Evolutionary conservation across 2,888 invertebrate genomes (phyloP), one percentile per base, ranked within the genome.

Genomic region (Pheosia gnoma): DNA sequence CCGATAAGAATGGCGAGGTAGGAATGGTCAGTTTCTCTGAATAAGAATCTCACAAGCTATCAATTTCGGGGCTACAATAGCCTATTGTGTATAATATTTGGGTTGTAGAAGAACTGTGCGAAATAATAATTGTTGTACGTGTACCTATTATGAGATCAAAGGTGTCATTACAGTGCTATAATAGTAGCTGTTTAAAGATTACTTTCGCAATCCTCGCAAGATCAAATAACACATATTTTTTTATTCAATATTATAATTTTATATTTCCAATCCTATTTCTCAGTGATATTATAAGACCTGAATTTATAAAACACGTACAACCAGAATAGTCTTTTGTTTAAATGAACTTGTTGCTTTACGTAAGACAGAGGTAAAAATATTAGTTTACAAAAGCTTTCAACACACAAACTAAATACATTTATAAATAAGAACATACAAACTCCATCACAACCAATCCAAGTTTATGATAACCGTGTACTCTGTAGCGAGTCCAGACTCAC

Each of bases 401-500:
- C 5, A 36, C 8, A 8, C 9, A 37, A 36, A 52, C 11, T 36
- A 10, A 55, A 56, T 11, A 25, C 52, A 36, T 25, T 25, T 25
- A 25, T 52, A 52, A 52, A 52, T 36, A 52, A 52, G 5, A 52
- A 10, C 36, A n/a, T 47, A 3, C 5, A 9, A 57, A 61, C 61
- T 59, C 59, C 59, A 64, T 64, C 59, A 37, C 62, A 60, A 59
- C 60, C 57, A 54, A 57, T 52, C 25, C 62, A 60, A 66, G 64
- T 72, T 80, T 76, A 76, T 72, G 73, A 73, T 70, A 78, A 74
- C 80, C 63, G 65, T 62, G 67, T 66, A 68, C 67, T 72, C 75
- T 72, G 56, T 66, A 67, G 71, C 68, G 68, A 77, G 74, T 74
- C 71, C 67, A 71, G 25, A 2, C 25, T 13, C 75, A 79, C 70